phyloP scores from a whole-genome alignment of 2,113 vertebrate species.

The Probosciger aterrimus region DNA sequence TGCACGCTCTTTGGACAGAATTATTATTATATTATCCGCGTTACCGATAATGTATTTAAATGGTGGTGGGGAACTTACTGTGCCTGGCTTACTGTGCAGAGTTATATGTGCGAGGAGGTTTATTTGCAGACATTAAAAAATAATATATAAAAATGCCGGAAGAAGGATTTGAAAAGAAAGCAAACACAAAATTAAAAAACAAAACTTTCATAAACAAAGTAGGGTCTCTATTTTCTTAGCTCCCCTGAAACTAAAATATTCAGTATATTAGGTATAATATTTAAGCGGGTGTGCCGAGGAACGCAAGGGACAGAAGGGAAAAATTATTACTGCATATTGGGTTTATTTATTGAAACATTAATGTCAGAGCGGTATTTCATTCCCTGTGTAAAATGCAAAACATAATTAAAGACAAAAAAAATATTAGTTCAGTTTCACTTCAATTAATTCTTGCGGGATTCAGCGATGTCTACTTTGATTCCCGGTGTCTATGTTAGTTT shows the following conservation, averaged over 20 bases:
- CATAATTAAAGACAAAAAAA: neutral
- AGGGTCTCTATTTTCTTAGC: neutral
- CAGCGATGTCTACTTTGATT: neutral
- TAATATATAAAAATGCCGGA: neutral
- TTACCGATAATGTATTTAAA: neutral
- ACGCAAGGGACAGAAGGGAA: neutral
- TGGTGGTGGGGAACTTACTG: neutral
- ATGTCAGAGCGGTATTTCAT: neutral
- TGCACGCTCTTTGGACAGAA: neutral
- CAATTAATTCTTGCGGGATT: neutral
- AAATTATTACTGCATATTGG: neutral
- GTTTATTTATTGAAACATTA: neutral
- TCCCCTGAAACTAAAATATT: neutral
- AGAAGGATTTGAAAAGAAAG: slow-evolving; percentile 8
- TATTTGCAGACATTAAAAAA: neutral
- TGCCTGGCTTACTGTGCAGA: neutral
- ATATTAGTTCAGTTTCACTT: neutral
- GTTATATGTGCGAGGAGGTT: neutral
- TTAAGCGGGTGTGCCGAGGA: neutral
- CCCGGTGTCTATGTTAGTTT: neutral
- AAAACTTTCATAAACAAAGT: neutral
- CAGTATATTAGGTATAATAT: neutral
- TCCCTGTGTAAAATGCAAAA: neutral
- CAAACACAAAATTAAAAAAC: neutral
- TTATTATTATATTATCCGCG: neutral